phyloP scores from a whole-genome alignment of 2,888 invertebrate species.

The Himalopsyche japonica region DNA sequence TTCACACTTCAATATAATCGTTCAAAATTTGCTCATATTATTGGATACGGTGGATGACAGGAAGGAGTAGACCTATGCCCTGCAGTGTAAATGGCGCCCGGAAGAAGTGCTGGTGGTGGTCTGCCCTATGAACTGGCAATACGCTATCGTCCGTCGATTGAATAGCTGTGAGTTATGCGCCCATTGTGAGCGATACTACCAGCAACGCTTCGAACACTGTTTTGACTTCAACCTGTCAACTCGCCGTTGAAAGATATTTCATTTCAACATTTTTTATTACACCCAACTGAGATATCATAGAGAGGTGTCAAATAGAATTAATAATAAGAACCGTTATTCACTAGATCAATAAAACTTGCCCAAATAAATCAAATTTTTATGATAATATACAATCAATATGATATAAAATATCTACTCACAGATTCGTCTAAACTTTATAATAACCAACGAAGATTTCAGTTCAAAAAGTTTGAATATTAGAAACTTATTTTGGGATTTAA shows the following conservation, averaged over 20 bases:
- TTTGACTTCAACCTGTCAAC: background rate
- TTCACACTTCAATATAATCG: too few species aligned
- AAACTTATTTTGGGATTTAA: too few species aligned
- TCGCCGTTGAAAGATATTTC: background rate
- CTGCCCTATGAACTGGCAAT: too few species aligned
- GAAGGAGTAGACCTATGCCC: too few species aligned
- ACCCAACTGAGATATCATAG: background rate
- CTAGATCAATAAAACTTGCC: background rate
- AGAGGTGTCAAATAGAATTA: background rate
- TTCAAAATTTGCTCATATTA: too few species aligned
- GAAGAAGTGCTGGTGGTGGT: too few species aligned
- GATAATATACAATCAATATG: background rate
- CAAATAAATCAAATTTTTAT: background rate
- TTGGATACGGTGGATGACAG: too few species aligned
- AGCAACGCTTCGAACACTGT: background rate
- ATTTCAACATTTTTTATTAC: background rate
- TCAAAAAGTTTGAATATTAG: too few species aligned
- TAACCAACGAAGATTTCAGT: too few species aligned
- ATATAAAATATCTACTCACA: background rate
- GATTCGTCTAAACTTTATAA: background rate
- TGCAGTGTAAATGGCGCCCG: too few species aligned
- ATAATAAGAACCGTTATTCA: background rate
- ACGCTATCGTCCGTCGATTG: background rate
- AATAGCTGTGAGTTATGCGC: background rate
- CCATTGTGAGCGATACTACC: background rate